A percentile compares a stretch with the other conserved stretches of the same genome.
Evolutionary conservation across 1,140 invertebrate species (phyloP).

Genomic region (Cotesia glomerata): DNA sequence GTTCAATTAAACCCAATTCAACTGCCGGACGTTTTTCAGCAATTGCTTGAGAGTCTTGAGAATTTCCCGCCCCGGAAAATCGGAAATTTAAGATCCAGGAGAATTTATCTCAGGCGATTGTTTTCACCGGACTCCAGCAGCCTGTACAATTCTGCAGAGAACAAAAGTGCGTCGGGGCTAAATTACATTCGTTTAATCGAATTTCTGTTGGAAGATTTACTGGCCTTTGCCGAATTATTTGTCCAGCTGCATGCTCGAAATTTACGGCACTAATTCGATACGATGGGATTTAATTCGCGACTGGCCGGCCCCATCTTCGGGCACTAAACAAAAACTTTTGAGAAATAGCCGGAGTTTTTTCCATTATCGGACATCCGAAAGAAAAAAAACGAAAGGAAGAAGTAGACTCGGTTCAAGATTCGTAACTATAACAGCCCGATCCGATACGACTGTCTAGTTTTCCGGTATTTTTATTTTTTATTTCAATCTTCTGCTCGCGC

Average conservation of each 20-base stretch:
- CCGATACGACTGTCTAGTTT: too few relatives aligned
- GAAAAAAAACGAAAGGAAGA: too few relatives aligned
- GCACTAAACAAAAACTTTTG: neutral
- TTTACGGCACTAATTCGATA: constrained; percentile 23
- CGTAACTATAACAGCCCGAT: neutral
- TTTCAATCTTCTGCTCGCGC: neutral
- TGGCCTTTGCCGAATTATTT: constrained; percentile 46
- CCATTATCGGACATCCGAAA: constrained; percentile 1
- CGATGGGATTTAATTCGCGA: too few relatives aligned
- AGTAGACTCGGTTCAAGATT: neutral
- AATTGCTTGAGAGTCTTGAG: neutral
- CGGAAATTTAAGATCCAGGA: constrained; percentile 28
- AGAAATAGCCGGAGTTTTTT: neutral
- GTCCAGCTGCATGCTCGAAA: constrained; percentile 29
- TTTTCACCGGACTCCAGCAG: constrained; percentile 42
- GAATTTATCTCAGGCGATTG: constrained; percentile 51
- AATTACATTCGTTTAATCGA: constrained; percentile 60
- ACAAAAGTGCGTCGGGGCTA: constrained; percentile 37
- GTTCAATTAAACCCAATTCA: constrained; percentile 3
- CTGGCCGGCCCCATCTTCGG: neutral
- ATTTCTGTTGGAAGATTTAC: constrained; percentile 54
- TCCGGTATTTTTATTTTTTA: too few relatives aligned
- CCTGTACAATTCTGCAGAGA: constrained; percentile 11
- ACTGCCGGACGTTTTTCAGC: neutral
- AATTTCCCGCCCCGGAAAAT: constrained; percentile 9